Conservation (phyloP, 2,113 vertebrate genomes). For the Apaloderma vittatum region DNA sequence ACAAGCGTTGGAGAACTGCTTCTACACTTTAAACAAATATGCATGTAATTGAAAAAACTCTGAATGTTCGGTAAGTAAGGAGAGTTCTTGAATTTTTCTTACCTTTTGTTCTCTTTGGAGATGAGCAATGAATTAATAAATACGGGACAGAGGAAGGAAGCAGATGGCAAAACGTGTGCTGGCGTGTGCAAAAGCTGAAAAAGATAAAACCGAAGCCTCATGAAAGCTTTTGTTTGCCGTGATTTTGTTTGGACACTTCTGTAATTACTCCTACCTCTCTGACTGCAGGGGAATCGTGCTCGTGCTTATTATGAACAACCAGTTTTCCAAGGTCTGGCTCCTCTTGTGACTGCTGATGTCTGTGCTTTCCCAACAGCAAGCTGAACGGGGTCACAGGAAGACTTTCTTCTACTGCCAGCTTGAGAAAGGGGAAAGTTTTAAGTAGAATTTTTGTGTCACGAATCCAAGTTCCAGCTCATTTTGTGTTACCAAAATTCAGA, state of each 20-base stretch:
- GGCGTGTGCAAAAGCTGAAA: conserved; percentile 91
- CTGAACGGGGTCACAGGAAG: conserved; percentile 91
- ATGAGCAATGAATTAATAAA: conserved; percentile 90
- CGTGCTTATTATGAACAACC: conserved; percentile 46
- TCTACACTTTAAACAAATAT: not conserved
- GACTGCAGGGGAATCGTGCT: conserved; percentile 83
- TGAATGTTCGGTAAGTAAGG: not conserved
- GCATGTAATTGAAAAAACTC: not conserved
- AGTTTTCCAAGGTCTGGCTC: not conserved
- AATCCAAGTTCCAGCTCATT: not conserved
- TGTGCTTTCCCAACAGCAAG: conserved; percentile 89
- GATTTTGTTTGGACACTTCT: not conserved
- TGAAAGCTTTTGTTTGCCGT: not conserved
- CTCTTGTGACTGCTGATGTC: conserved; percentile 62
- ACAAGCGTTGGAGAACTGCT: not conserved
- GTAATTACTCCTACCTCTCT: conserved; percentile 82
- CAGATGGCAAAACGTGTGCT: conserved; percentile 92
- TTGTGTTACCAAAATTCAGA: not conserved
- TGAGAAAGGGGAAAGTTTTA: not conserved
- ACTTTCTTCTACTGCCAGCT: conserved; percentile 90
- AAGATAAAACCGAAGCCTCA: not conserved
- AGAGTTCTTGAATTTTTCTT: not conserved
- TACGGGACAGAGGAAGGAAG: conserved; percentile 90
- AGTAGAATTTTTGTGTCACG: not conserved
- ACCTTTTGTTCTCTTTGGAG: conserved; percentile 79